Base-by-base conservation (phyloP, 2,113 vertebrate genomes). In the Talpa occidentalis region DNA sequence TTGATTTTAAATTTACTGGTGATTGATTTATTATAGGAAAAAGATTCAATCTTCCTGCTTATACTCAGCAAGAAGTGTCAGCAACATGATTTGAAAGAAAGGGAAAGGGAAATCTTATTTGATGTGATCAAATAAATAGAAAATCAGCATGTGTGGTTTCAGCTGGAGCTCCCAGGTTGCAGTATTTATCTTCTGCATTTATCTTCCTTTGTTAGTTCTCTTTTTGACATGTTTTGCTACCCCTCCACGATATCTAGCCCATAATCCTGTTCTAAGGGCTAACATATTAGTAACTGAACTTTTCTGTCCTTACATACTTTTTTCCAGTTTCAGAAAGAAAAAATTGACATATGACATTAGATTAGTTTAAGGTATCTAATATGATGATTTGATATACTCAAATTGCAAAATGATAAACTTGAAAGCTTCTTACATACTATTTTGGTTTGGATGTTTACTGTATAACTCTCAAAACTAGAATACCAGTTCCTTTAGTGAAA, bases 1-100 rank as follows among this genome's bases (percentile, higher is more conserved):
- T 95, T 95, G 44, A 59, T 72, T 80, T 93, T 87, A 35, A 40
- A 90, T 90, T 96, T 77, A 78, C 42, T 74, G 73, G 66, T 0
- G 3, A 88, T 37, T 92, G 93, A 77, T 85, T 94, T 93, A 83
- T 78, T 92, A 78, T 21, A 84, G 42, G 10, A 64, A 73, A 92
- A 93, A 94, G 49, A 82, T 54, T 88, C 30, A 22, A 32, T 88
- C 21, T 83, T 79, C 91, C 30, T 84, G 40, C 47, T 67, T 87
- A 77, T 70, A 77, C 56, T 66, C 54, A 92, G 84, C 6, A 73
- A 80, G 40, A 96, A 93, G 70, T 64, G 0, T 93, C 76, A 84
- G 77, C 47, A 56, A 37, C 52, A 67, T 70, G 59, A 59, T 49
- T 88, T 79, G n/a, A 5, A 21, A 37, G 49, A 59, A 59, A 37